Conservation (phyloP, 2,113 vertebrate genomes). For the Thryonomys swinderianus region DNA sequence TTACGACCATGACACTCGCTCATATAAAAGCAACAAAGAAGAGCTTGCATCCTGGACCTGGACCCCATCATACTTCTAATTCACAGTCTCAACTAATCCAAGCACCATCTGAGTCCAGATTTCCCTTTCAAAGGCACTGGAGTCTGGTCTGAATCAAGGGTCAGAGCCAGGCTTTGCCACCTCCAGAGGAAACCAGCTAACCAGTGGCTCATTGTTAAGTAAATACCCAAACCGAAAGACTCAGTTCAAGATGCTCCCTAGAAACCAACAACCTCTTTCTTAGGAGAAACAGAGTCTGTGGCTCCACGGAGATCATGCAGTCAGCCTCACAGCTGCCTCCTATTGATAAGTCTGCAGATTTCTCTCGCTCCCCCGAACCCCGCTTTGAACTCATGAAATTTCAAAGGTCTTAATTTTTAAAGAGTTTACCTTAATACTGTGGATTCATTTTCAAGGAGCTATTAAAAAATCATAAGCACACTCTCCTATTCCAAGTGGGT, state of each 20-base stretch:
- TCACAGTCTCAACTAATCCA: background rate
- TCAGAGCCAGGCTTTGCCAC: background rate
- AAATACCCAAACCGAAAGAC: constrained; percentile 29
- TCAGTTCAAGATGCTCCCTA: background rate
- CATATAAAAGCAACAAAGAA: background rate
- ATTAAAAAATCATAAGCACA: constrained; percentile 74
- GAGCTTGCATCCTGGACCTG: no score
- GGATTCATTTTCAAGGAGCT: constrained; percentile 69
- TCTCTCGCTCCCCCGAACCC: background rate
- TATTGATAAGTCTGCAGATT: background rate
- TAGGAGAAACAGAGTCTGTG: background rate
- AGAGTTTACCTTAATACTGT: constrained; percentile 64
- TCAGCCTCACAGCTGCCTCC: background rate
- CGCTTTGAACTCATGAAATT: constrained; percentile 69
- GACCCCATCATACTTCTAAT: background rate
- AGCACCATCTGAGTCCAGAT: background rate
- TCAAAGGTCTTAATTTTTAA: constrained; percentile 75
- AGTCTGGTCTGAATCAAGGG: constrained; percentile 48
- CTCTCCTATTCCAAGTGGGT: background rate
- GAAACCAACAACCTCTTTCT: constrained; percentile 46
- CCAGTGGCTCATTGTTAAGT: constrained; percentile 1
- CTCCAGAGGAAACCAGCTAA: background rate
- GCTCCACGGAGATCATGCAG: background rate
- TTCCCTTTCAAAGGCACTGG: constrained; percentile 26
- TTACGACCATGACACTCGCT: background rate